Percentiles rank a stretch among this genome's conserved stretches.
Conservation (phyloP, 2,888 invertebrate species). For the Microctonus brassicae region DNA sequence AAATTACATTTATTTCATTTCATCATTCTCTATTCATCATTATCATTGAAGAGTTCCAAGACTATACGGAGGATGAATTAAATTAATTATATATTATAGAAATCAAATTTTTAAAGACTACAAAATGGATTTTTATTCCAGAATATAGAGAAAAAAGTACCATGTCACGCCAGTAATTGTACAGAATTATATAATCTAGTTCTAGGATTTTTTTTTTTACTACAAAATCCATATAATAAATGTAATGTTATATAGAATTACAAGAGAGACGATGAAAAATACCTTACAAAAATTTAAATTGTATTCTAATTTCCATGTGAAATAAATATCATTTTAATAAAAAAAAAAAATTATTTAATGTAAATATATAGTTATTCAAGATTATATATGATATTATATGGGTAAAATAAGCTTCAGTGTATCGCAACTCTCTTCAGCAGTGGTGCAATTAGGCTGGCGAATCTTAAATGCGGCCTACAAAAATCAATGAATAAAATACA, state of each 20-base stretch:
- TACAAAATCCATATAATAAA: slow-evolving; percentile 12
- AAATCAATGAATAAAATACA: slow-evolving; percentile 28
- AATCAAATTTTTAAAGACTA: background rate
- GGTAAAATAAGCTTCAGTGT: background rate
- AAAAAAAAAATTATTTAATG: slow-evolving; percentile 15
- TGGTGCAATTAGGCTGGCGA: slow-evolving; percentile 73
- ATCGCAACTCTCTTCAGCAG: slow-evolving; percentile 62
- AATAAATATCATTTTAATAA: slow-evolving; percentile 60
- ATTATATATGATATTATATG: slow-evolving; percentile 1
- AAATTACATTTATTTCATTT: background rate
- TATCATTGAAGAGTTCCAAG: background rate
- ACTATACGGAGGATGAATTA: background rate
- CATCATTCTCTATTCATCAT: background rate
- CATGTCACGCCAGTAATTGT: slow-evolving; percentile 37
- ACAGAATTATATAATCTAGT: slow-evolving; percentile 50
- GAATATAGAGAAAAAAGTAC: slow-evolving; percentile 4
- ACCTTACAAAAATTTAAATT: slow-evolving; percentile 40
- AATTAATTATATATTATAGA: slow-evolving; percentile 22
- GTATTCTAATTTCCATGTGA: slow-evolving; percentile 60
- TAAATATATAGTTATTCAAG: background rate
- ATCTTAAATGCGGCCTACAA: slow-evolving; percentile 72
- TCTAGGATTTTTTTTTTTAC: slow-evolving; percentile 56
- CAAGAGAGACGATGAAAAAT: slow-evolving; percentile 24
- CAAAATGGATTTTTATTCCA: background rate
- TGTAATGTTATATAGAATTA: slow-evolving; percentile 51